A percentile compares a stretch with the other conserved stretches of the same genome.
These are phyloP conservation scores for Tetragnatha versicolor DNA, from an alignment of 1,140 invertebrate species.

Conservation along the genomic window DNA sequence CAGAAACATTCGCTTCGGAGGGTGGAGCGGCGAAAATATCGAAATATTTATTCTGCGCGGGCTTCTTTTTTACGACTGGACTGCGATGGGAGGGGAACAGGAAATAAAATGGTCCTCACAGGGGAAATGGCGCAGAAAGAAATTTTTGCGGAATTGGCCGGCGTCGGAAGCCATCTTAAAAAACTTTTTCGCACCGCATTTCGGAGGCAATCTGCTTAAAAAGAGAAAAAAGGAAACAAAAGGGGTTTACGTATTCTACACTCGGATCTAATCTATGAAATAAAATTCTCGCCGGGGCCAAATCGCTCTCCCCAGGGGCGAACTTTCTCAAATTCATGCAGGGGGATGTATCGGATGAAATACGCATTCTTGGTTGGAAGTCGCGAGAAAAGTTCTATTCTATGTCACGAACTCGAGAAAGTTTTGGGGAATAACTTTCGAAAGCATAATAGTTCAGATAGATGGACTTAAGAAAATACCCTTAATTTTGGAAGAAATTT, in stretches of 20 bases:
- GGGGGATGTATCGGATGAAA: too few species aligned
- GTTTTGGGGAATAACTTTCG: too few species aligned
- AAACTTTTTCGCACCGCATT: neutral
- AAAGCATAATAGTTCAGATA: too few species aligned
- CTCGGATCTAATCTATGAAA: slow-evolving; percentile 14
- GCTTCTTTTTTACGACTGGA: slow-evolving; percentile 22
- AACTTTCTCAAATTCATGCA: too few species aligned
- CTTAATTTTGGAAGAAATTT: too few species aligned
- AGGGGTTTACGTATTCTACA: slow-evolving; percentile 18
- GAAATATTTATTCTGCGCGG: slow-evolving; percentile 25
- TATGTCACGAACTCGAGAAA: too few species aligned
- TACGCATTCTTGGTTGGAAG: too few species aligned
- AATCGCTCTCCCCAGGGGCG: too few species aligned
- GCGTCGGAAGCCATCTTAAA: neutral
- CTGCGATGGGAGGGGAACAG: neutral
- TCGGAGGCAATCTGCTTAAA: neutral
- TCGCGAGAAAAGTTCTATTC: too few species aligned
- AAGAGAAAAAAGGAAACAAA: neutral
- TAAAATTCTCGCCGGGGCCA: neutral
- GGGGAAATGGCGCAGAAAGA: slow-evolving; percentile 27
- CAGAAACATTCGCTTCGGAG: neutral
- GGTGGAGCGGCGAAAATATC: neutral
- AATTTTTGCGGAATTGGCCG: slow-evolving; percentile 22
- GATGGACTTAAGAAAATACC: too few species aligned
- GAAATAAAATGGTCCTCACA: slow-evolving; percentile 18